Base-by-base conservation (phyloP, 2,888 invertebrate species). In the Azorinus chamasolen region DNA sequence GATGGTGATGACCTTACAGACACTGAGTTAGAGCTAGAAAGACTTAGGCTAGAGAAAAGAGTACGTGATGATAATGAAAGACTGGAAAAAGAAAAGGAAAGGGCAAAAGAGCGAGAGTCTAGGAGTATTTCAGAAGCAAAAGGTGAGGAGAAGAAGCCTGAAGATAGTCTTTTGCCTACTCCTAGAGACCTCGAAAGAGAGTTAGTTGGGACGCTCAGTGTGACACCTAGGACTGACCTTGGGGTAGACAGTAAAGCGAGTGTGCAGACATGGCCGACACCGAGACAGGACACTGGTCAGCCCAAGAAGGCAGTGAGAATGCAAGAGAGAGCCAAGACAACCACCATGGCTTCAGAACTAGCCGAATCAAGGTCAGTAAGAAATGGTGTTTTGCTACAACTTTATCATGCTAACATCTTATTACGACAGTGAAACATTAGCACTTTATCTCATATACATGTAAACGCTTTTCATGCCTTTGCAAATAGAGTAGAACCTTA, bases 1-100 rank as follows among this genome's bases (percentile, higher is more conserved):
- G 81, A 68, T 14, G 81, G 72, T n/a, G 81, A 81, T 59, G 77
- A 78, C 57, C 53, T 78, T 0, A 73, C 70, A 18, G 80, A 80
- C 51, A 70, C 80, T 6, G 80, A 80, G 55, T 46, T 64, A 18
- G 72, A 78, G 46, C 51, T 78, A 8, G 69, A 73, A 39, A 63
- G 61, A 55, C 62, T 78, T 0, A 39, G 78, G 45, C 64, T 41
- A 14, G 78, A 78, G 51, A 78, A 78, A 55, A 27, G 25, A 18
- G 54, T 55, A 64, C 66, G 72, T 14, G 78, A 78, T 5, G 57
- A 65, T 32, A 69, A 78, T n/a, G 72, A 78, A 50, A 59, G 32
- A 32, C 10, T 32, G 32, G 32, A 32, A 32, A 32, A 10, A 32
- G 32, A 32, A 32, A 32, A 32, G 51, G 4, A 54, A 45, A 27